Conservation (phyloP, 2,113 vertebrate species). For the Coptodon bakossiorum region DNA sequence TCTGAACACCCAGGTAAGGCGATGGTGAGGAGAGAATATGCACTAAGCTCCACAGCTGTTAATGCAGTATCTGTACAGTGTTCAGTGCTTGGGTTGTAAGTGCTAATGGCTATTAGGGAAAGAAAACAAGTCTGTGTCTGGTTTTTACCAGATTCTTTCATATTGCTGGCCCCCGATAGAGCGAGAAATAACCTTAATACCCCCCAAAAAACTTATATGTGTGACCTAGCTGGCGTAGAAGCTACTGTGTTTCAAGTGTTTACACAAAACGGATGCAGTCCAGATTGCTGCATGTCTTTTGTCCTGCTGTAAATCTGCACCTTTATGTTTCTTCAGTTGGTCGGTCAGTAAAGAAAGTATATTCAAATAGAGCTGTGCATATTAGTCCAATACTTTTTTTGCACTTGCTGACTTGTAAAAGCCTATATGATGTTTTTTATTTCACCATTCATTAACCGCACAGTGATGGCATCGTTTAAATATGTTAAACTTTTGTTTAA, state of each 20-base stretch:
- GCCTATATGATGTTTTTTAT: neutral
- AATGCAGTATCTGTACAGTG: neutral
- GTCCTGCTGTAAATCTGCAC: fast-evolving
- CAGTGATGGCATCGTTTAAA: neutral
- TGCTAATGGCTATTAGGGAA: neutral
- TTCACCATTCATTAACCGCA: neutral
- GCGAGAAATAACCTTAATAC: neutral
- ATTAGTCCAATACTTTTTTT: neutral
- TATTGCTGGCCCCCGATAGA: neutral
- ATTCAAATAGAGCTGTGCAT: neutral
- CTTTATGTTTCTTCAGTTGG: neutral
- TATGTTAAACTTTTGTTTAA: neutral
- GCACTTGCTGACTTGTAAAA: neutral
- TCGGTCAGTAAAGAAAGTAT: fast-evolving
- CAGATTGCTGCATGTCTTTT: neutral
- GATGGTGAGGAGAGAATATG: neutral
- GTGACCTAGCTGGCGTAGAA: neutral
- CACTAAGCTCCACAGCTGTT: neutral
- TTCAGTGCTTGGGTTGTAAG: neutral
- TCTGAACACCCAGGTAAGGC: neutral
- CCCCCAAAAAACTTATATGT: neutral
- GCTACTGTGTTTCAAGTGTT: neutral
- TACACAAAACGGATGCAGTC: neutral
- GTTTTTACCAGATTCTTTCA: neutral
- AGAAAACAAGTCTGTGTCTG: too few species aligned